A percentile compares a stretch with the other conserved stretches of the same genome.
These are phyloP conservation scores for Aspidoscelis tigris DNA, from an alignment of 2,113 vertebrate genomes.

Conservation along the genomic window DNA sequence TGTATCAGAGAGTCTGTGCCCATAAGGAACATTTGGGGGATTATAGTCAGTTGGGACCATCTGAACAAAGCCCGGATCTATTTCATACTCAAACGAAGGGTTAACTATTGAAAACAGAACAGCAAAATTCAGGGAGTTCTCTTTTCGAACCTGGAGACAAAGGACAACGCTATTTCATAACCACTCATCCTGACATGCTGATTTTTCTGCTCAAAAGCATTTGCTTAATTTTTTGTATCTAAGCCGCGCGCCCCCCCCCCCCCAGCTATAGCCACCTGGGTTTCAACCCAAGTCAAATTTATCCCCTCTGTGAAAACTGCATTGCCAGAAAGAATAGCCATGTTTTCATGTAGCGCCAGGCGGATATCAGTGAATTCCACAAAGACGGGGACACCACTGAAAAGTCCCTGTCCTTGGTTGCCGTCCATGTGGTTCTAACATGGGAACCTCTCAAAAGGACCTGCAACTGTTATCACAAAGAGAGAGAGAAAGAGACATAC, in stretches of 20 bases:
- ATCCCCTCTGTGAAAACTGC: too few species aligned
- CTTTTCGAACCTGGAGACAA: too few species aligned
- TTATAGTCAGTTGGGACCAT: background rate
- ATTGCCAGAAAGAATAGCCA: too few species aligned
- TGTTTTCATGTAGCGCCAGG: too few species aligned
- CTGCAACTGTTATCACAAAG: background rate
- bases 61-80: constrained; percentile 10
- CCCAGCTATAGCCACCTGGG: background rate
- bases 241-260: too few species aligned
- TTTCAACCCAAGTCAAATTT: background rate
- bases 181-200: too few species aligned
- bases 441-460: background rate
- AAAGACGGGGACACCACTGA: too few species aligned
- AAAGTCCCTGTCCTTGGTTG: too few species aligned
- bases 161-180: background rate
- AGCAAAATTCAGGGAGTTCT: background rate
- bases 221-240: background rate
- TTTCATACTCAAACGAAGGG: constrained; percentile 62
- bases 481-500: constrained; percentile 57
- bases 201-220: background rate
- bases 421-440: background rate
- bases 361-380: too few species aligned
- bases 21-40: background rate
- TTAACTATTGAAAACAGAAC: constrained; percentile 63
- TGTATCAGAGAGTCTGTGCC: background rate